Evolutionary conservation across 2,888 invertebrate species (phyloP).

Genomic region (Eurois occulta): DNA sequence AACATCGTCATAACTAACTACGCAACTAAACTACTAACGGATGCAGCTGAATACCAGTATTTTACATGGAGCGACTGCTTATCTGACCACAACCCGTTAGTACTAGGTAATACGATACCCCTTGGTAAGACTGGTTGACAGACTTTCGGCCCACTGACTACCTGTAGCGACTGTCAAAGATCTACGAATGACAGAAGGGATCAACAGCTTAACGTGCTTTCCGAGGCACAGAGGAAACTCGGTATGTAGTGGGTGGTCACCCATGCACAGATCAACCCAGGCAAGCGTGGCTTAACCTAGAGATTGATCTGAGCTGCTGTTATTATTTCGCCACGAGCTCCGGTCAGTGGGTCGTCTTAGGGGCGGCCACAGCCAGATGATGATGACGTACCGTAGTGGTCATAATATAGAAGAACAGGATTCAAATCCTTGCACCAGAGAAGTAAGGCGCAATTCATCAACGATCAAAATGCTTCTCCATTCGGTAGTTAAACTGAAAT

Average conservation of each 20-base stretch:
- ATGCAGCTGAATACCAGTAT: no score
- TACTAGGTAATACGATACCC: no score
- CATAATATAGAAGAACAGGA: no score
- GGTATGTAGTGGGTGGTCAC: not conserved
- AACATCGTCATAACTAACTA: no score
- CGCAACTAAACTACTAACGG: no score
- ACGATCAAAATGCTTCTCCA: not conserved
- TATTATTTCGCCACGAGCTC: not conserved
- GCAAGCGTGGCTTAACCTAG: not conserved
- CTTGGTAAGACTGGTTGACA: no score
- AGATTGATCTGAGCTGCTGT: not conserved
- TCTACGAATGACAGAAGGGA: not conserved
- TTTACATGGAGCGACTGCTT: no score
- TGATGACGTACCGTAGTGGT: no score
- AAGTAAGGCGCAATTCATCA: conserved; percentile 10
- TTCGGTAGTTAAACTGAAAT: not conserved
- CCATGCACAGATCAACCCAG: not conserved
- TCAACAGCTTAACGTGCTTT: not conserved
- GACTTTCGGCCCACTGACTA: no score
- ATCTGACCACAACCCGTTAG: no score
- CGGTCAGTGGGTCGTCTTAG: no score
- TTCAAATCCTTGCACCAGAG: not conserved
- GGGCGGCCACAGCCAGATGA: not conserved
- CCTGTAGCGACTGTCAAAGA: not conserved
- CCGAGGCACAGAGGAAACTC: not conserved